A percentile compares a stretch with the other conserved stretches of the same genome.
phyloP scores from a whole-genome alignment of 2,113 vertebrate species.

The Riparia riparia region DNA sequence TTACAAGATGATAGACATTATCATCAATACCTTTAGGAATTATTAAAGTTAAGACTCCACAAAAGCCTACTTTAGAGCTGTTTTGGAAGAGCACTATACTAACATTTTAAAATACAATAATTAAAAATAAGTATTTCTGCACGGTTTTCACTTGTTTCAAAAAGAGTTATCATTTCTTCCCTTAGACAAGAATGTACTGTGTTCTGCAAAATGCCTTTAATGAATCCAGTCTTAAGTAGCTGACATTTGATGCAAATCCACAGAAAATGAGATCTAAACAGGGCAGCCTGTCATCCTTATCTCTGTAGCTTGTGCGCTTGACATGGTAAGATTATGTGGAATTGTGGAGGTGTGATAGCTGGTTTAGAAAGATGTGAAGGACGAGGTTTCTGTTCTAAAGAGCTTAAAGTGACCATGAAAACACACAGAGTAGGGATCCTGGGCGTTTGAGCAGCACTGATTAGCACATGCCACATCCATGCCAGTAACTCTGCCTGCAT shows the following conservation, averaged over 20 bases:
- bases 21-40: background rate
- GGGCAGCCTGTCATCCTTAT: conserved; percentile 10
- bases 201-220: background rate
- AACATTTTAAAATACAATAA: background rate
- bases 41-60: background rate
- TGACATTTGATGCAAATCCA: conserved; percentile 45
- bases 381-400: conserved; percentile 4
- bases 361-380: conserved; percentile 24
- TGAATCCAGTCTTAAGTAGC: conserved; percentile 9
- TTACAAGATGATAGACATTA: background rate
- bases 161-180: background rate
- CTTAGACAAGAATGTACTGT: background rate
- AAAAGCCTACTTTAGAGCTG: background rate
- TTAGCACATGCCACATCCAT: conserved; percentile 13
- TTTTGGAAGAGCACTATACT: background rate
- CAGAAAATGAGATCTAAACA: conserved; percentile 32
- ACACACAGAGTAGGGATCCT: background rate
- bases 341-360: conserved; percentile 47
- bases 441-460: background rate
- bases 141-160: background rate
- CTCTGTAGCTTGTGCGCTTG: background rate
- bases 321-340: conserved; percentile 20
- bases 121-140: background rate
- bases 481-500: conserved; percentile 15
- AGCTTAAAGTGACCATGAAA: conserved; percentile 44